These are phyloP conservation scores for Pampus argenteus DNA, from an alignment of 2,797 vertebrate species.

Conservation along the genomic window DNA sequence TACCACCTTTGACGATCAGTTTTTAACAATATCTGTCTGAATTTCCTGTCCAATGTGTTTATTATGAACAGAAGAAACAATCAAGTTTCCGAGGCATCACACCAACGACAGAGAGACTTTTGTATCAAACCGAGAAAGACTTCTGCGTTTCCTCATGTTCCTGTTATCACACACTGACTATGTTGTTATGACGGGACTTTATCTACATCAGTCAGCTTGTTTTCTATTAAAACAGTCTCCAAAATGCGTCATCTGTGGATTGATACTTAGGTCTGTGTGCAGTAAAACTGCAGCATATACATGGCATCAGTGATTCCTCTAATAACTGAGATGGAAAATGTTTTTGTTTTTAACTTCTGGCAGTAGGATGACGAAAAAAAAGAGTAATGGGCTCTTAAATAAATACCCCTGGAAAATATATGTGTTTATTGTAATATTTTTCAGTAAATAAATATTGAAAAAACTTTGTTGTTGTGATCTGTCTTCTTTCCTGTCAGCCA, in stretches of 20 bases:
- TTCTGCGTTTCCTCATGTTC: constrained; percentile 14
- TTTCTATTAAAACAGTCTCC: not conserved
- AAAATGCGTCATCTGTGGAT: not conserved
- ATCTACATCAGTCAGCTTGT: not conserved
- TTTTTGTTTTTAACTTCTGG: not conserved
- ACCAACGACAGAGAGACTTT: not conserved
- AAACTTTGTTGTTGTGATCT: no score
- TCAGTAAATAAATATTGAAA: no score
- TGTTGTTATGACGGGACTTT: not conserved
- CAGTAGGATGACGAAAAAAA: no score
- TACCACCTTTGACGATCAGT: not conserved
- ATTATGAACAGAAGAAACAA: constrained; percentile 27
- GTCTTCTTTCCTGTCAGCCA: not conserved
- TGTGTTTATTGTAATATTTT: not conserved
- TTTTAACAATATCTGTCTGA: not conserved
- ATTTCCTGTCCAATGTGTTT: not conserved
- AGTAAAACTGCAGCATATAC: constrained; percentile 19
- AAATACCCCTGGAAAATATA: not conserved
- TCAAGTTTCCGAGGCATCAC: constrained; percentile 1
- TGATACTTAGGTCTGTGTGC: constrained; percentile 2
- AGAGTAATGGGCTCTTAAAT: not conserved
- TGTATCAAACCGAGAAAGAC: constrained; percentile 10
- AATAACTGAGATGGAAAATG: constrained; percentile 9
- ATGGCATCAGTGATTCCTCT: not conserved
- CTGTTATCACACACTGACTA: constrained; percentile 24